Evolutionary conservation across 2,113 vertebrate species (phyloP).

Genomic region (Clarias magur): DNA sequence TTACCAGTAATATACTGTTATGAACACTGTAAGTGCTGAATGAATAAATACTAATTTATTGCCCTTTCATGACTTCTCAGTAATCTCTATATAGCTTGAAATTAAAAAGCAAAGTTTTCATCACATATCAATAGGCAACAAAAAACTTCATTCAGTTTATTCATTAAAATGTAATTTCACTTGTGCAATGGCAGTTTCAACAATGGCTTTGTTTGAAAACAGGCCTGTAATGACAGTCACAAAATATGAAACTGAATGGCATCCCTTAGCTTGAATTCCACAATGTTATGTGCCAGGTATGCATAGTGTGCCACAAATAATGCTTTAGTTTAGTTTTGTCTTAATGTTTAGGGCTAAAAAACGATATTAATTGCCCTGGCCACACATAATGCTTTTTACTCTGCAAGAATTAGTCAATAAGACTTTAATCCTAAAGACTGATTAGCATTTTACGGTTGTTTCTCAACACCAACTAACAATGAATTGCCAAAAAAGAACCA

Average conservation of each 20-base stretch:
- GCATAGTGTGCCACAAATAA: conserved; percentile 40
- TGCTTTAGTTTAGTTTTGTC: background rate
- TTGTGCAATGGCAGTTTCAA: conserved; percentile 56
- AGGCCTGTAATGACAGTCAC: conserved; percentile 47
- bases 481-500: conserved; percentile 37
- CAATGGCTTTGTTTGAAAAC: conserved; percentile 50
- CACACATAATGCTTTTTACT: conserved; percentile 24
- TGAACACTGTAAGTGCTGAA: conserved; percentile 12
- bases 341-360: conserved; percentile 41
- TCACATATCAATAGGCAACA: conserved; percentile 44
- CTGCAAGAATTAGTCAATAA: background rate
- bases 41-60: conserved; percentile 4
- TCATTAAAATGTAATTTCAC: conserved; percentile 52
- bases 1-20: background rate
- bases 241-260: conserved; percentile 32
- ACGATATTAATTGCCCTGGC: conserved; percentile 39
- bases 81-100: conserved; percentile 17
- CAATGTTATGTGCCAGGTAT: conserved; percentile 45
- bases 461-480: conserved; percentile 30
- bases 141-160: conserved; percentile 52
- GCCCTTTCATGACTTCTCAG: conserved; percentile 7
- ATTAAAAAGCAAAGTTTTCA: conserved; percentile 1
- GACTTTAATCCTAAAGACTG: background rate
- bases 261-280: conserved; percentile 28
- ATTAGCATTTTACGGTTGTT: conserved; percentile 13